A percentile compares a stretch with the other conserved stretches of the same genome.
phyloP scores from a whole-genome alignment of 2,888 invertebrate genomes.

The Salpingus planirostris region DNA sequence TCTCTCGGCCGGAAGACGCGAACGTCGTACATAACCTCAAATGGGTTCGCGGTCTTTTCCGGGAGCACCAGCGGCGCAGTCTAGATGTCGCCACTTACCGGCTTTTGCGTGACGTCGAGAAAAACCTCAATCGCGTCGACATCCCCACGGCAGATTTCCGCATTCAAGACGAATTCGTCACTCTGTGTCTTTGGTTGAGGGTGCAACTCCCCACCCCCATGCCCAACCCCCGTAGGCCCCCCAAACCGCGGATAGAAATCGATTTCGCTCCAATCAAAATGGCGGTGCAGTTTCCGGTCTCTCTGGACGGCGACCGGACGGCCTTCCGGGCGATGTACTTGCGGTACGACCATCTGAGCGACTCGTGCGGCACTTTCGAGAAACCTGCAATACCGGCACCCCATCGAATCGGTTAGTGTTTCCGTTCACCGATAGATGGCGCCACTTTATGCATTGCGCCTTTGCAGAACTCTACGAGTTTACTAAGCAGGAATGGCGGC shows the following conservation, averaged over 20 bases:
- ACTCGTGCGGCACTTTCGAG: slow-evolving; percentile 35
- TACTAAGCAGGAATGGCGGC: slow-evolving; percentile 29
- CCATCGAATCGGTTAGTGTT: not conserved
- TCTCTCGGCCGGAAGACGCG: slow-evolving; percentile 18
- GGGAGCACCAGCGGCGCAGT: slow-evolving; percentile 40
- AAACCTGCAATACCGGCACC: slow-evolving; percentile 4
- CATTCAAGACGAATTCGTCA: slow-evolving; percentile 34
- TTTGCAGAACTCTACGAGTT: slow-evolving; percentile 24
- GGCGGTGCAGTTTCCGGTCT: slow-evolving; percentile 40
- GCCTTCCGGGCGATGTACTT: slow-evolving; percentile 45
- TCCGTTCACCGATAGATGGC: not conserved
- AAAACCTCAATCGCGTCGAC: slow-evolving; percentile 40
- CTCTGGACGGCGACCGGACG: slow-evolving; percentile 38
- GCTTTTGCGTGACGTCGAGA: slow-evolving; percentile 43
- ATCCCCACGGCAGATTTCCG: slow-evolving; percentile 42
- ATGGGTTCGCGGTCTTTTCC: slow-evolving; percentile 25
- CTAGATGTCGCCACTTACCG: slow-evolving; percentile 45
- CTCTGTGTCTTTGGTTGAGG: slow-evolving; percentile 43
- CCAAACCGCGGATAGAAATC: slow-evolving; percentile 39
- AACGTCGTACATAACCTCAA: slow-evolving; percentile 17
- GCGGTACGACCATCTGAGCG: slow-evolving; percentile 48
- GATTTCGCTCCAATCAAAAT: slow-evolving; percentile 41
- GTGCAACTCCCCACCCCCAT: slow-evolving; percentile 40
- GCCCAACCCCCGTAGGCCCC: slow-evolving; percentile 33
- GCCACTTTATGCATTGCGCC: not conserved